Percentiles rank a stretch among this genome's conserved stretches.
These are phyloP conservation scores for Carassius gibelio DNA, from an alignment of 2,113 vertebrate species.

Conservation along the genomic window DNA sequence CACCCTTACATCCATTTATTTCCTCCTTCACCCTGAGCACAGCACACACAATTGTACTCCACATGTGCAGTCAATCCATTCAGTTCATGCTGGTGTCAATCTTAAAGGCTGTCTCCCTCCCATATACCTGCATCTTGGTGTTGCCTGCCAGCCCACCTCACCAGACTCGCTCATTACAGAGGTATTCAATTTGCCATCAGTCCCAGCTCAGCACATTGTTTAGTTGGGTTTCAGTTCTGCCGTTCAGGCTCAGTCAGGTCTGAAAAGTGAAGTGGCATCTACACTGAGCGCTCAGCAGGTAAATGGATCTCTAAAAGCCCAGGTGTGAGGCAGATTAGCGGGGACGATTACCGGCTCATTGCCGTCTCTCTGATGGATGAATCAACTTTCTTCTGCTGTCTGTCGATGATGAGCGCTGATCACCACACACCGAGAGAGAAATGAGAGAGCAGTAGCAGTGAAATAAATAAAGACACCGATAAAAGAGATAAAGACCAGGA, in stretches of 20 bases:
- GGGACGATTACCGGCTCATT: slow-evolving; percentile 39
- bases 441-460: slow-evolving; percentile 48
- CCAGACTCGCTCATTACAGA: slow-evolving; percentile 25
- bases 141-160: slow-evolving; percentile 13
- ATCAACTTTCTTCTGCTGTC: slow-evolving; percentile 51
- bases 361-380: slow-evolving; percentile 43
- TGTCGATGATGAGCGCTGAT: slow-evolving; percentile 43
- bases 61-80: background rate
- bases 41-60: slow-evolving; percentile 25
- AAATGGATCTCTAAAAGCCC: slow-evolving; percentile 34
- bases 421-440: slow-evolving; percentile 47
- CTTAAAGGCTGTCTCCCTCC: background rate
- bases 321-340: slow-evolving; percentile 30
- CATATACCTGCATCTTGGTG: background rate
- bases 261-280: slow-evolving; percentile 24
- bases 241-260: slow-evolving; percentile 2
- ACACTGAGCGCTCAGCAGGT: slow-evolving; percentile 35
- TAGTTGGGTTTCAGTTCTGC: slow-evolving; percentile 1
- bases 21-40: slow-evolving; percentile 26
- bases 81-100: background rate
- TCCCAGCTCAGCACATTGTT: slow-evolving; percentile 14
- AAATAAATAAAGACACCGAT: slow-evolving; percentile 49
- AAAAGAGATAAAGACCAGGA: slow-evolving; percentile 46
- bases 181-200: slow-evolving; percentile 33
- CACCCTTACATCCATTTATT: slow-evolving; percentile 19